phyloP scores from a whole-genome alignment of 2,113 vertebrate species.

The Lichenostomus cassidix region DNA sequence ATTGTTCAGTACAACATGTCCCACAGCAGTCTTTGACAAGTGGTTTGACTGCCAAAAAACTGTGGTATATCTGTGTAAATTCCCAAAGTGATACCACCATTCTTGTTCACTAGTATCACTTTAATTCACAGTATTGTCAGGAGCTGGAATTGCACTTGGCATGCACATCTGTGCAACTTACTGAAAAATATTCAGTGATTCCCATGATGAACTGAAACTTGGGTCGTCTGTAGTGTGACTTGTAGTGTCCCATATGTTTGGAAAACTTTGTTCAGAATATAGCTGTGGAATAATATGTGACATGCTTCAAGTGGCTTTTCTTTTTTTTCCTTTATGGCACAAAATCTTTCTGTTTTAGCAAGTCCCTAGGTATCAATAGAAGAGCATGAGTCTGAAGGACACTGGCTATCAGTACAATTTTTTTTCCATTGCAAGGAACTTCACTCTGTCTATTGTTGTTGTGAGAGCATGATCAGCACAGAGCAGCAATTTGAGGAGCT shows the following conservation, averaged over 20 bases:
- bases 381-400: accelerated
- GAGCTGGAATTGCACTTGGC: background rate
- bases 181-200: background rate
- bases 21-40: background rate
- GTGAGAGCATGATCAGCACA: background rate
- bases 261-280: background rate
- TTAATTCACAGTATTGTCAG: background rate
- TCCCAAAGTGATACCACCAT: background rate
- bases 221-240: background rate
- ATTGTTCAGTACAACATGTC: background rate
- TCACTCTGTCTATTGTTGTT: background rate
- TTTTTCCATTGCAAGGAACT: background rate
- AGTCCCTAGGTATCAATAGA: background rate
- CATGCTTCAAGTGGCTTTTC: background rate
- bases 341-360: background rate
- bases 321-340: background rate
- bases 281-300: background rate
- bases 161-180: background rate
- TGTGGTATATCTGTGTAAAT: background rate
- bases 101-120: background rate
- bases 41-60: background rate
- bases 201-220: background rate
- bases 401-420: background rate
- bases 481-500: background rate
- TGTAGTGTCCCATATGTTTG: background rate